These are phyloP conservation scores for Neosilurus hyrtlii DNA, from an alignment of 2,797 vertebrate species.

Conservation along the genomic window DNA sequence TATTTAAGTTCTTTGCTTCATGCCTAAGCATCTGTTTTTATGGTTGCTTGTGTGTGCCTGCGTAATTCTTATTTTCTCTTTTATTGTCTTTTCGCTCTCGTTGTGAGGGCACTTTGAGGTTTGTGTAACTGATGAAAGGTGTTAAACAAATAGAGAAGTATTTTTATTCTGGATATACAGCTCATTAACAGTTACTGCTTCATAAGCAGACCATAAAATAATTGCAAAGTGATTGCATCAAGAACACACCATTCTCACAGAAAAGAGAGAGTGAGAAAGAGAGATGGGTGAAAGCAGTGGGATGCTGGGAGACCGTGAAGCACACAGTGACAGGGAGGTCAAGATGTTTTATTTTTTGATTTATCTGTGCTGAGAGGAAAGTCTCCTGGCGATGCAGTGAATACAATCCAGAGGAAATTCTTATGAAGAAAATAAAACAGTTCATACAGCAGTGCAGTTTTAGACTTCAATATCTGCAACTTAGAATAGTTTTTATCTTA, in stretches of 20 bases:
- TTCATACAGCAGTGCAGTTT: conserved; percentile 28
- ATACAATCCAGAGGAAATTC: conserved; percentile 57
- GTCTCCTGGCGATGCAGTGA: conserved; percentile 60
- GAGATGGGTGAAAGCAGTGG: conserved; percentile 23
- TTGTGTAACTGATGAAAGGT: neutral
- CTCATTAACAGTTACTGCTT: conserved; percentile 13
- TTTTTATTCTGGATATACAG: neutral
- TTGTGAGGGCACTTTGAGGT: neutral
- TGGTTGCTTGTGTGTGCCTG: neutral
- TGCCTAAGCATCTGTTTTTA: neutral
- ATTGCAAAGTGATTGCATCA: neutral
- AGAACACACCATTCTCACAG: neutral
- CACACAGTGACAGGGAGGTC: conserved; percentile 13
- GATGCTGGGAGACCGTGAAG: conserved; percentile 12
- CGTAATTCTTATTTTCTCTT: neutral
- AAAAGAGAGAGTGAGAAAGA: conserved; percentile 2
- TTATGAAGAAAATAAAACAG: conserved; percentile 34
- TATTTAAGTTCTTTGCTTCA: neutral
- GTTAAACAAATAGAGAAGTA: neutral
- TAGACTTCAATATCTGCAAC: conserved; percentile 24
- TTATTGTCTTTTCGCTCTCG: neutral
- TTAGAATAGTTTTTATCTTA: too few relatives aligned
- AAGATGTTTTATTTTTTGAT: conserved; percentile 68
- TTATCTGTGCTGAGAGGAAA: conserved; percentile 65
- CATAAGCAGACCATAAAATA: conserved; percentile 20